Percentiles rank a stretch among this genome's conserved stretches.
These are phyloP conservation scores for Amaurobius ferox DNA, from an alignment of 2,888 invertebrate genomes.

Conservation along the genomic window DNA sequence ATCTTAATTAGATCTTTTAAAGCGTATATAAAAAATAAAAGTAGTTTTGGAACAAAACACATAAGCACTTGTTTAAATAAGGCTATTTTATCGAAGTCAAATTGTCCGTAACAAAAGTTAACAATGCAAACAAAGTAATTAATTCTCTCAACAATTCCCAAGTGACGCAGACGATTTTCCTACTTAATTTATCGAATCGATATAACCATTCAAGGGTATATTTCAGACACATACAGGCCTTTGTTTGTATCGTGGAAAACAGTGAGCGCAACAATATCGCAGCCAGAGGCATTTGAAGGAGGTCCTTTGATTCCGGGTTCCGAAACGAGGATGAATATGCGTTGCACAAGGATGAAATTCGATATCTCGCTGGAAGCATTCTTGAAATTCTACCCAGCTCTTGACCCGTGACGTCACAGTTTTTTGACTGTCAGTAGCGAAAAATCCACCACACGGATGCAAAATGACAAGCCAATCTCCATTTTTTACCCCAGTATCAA, in stretches of 20 bases:
- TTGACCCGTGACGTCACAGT: slow-evolving; percentile 58
- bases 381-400: slow-evolving; percentile 32
- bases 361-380: slow-evolving; percentile 19
- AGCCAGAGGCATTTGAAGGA: neutral
- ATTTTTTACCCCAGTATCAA: too few relatives aligned
- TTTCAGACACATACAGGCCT: neutral
- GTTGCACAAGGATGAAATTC: neutral
- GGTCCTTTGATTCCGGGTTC: neutral
- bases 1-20: too few relatives aligned
- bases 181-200: too few relatives aligned
- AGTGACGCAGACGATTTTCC: too few relatives aligned
- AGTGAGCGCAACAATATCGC: neutral
- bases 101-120: too few relatives aligned
- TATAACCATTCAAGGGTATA: neutral
- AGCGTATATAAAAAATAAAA: too few relatives aligned
- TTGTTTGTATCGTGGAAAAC: neutral
- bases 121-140: too few relatives aligned
- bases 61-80: too few relatives aligned
- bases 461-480: too few relatives aligned
- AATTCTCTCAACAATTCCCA: too few relatives aligned
- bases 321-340: neutral
- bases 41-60: too few relatives aligned
- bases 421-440: neutral
- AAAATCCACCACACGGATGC: neutral
- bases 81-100: too few relatives aligned